Conservation (phyloP, 2,113 vertebrate species). For the Mirounga angustirostris region DNA sequence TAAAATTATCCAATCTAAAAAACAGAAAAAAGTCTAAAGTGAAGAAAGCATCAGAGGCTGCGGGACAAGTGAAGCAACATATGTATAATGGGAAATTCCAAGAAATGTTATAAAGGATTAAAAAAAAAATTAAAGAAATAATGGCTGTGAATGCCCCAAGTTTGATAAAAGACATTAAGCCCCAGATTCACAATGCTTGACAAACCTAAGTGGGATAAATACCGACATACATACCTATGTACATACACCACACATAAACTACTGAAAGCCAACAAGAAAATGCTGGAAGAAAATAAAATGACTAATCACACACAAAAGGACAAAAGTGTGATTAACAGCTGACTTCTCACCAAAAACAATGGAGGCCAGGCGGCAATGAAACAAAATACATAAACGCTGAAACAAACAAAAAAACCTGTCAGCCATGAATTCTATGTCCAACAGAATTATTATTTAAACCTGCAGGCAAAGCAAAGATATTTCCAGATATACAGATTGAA, state of each 20-base stretch:
- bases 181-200: background rate
- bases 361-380: background rate
- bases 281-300: background rate
- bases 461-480: background rate
- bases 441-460: background rate
- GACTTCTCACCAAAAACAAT: conserved; percentile 6
- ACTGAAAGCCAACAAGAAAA: background rate
- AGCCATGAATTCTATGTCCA: background rate
- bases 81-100: background rate
- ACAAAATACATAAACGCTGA: background rate
- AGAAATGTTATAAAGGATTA: background rate
- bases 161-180: background rate
- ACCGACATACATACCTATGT: background rate
- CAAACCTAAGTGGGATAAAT: background rate
- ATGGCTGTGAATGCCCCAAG: background rate
- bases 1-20: conserved; percentile 3
- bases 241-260: background rate
- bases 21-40: background rate
- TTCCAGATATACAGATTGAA: background rate
- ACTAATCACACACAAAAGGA: background rate
- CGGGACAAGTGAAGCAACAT: background rate
- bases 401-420: background rate
- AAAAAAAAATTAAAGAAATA: conserved; percentile 23
- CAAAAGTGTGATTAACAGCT: background rate
- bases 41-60: background rate